A percentile compares a stretch with the other conserved stretches of the same genome.
Evolutionary conservation across 2,888 invertebrate species (phyloP).

Genomic region (Pheosia gnoma): DNA sequence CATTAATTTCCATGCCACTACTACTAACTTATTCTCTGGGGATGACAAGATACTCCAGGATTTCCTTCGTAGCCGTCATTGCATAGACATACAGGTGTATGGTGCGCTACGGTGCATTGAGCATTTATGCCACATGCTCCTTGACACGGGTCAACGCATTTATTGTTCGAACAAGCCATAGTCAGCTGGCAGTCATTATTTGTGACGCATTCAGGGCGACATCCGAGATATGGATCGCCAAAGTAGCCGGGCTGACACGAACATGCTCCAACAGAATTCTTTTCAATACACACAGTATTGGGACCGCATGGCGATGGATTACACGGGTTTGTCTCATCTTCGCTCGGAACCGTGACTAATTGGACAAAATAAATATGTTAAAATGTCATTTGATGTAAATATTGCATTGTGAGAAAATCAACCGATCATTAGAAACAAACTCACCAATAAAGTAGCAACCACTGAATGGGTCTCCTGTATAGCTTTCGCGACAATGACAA

Average conservation of each 20-base stretch:
- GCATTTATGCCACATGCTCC: conserved; percentile 92
- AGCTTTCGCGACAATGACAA: conserved; percentile 91
- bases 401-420: background rate
- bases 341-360: conserved; percentile 84
- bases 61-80: conserved; percentile 91
- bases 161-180: conserved; percentile 92
- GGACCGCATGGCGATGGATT: conserved; percentile 94
- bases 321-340: conserved; percentile 89
- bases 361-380: conserved; percentile 19
- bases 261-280: conserved; percentile 93
- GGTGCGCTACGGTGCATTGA: conserved; percentile 91
- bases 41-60: conserved; percentile 85
- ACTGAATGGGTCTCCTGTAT: conserved; percentile 93
- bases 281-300: conserved; percentile 92
- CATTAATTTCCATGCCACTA: conserved; percentile 1
- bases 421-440: conserved; percentile 23
- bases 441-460: conserved; percentile 85
- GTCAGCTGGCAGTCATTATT: conserved; percentile 91
- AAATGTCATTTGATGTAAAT: background rate
- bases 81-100: conserved; percentile 92
- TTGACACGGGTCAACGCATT: conserved; percentile 93
- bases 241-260: conserved; percentile 91
- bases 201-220: conserved; percentile 92
- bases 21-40: conserved; percentile 72
- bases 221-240: conserved; percentile 94